Conservation (phyloP, 2,113 vertebrate genomes). For the Poicephalus meyeri region DNA sequence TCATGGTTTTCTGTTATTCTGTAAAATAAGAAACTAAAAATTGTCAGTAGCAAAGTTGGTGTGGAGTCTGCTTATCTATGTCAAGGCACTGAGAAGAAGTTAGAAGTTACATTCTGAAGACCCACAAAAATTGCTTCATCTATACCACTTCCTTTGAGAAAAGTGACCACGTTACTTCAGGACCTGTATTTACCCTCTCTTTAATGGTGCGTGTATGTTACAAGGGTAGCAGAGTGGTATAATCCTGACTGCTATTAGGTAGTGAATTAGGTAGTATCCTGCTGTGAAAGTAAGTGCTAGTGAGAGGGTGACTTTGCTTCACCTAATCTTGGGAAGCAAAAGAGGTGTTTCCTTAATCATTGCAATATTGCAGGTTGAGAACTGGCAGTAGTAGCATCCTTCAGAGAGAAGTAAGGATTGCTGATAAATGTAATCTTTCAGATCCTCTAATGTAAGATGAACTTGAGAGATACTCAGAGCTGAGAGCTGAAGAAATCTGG, state of each 20-base stretch:
- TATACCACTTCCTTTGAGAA: conserved; percentile 38
- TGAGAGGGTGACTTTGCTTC: neutral
- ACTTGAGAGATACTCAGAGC: neutral
- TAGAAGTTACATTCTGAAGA: neutral
- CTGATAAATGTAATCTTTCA: neutral
- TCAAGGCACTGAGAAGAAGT: neutral
- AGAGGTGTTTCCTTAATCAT: neutral
- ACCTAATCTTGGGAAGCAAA: neutral
- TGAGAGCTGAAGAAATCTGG: neutral
- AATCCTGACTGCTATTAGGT: neutral
- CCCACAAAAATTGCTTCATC: conserved; percentile 38
- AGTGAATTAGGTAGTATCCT: neutral
- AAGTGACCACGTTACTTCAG: neutral
- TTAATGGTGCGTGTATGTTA: neutral
- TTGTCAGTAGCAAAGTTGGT: neutral
- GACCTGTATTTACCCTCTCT: neutral
- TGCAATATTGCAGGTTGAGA: neutral
- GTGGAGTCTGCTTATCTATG: neutral
- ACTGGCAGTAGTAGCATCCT: neutral
- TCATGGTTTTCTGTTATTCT: neutral
- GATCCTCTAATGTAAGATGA: neutral
- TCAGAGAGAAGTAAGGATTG: neutral
- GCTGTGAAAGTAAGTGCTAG: neutral
- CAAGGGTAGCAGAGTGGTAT: neutral
- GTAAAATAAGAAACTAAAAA: neutral